These are phyloP conservation scores for Cenopis cana DNA, from an alignment of 2,888 invertebrate genomes.

Conservation along the genomic window DNA sequence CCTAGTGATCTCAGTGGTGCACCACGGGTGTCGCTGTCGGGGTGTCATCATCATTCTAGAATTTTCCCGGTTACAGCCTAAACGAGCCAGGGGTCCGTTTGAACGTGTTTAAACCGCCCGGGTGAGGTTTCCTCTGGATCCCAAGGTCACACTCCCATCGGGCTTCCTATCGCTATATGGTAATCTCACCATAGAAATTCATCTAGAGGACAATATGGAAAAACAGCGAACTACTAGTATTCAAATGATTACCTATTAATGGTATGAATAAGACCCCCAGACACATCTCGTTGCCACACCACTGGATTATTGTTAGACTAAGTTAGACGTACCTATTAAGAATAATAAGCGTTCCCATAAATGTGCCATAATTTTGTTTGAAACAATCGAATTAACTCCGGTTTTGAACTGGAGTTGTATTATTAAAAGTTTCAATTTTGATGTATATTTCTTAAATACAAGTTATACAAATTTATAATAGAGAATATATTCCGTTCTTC, in stretches of 20 bases:
- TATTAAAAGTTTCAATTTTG: slow-evolving; percentile 21
- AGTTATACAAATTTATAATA: slow-evolving; percentile 14
- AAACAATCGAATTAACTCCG: slow-evolving; percentile 21
- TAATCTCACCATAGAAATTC: no score
- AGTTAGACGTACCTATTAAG: slow-evolving; percentile 43
- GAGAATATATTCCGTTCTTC: slow-evolving; percentile 10
- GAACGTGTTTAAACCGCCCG: no score
- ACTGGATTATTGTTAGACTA: slow-evolving; percentile 42
- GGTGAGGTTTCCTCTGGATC: no score
- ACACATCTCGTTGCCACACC: slow-evolving; percentile 7
- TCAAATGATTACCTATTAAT: not conserved
- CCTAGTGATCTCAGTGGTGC: slow-evolving; percentile 16
- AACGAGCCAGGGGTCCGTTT: no score
- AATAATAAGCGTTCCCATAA: slow-evolving; percentile 44
- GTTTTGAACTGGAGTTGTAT: slow-evolving; percentile 18
- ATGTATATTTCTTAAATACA: slow-evolving; percentile 28
- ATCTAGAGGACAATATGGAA: no score
- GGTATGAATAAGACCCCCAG: not conserved
- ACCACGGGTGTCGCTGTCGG: not conserved
- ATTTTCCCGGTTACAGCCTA: no score
- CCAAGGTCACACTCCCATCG: no score
- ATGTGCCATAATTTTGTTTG: slow-evolving; percentile 34
- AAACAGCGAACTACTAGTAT: no score
- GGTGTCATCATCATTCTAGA: no score
- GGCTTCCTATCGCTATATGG: no score